Evolutionary conservation across 2,113 vertebrate genomes (phyloP), one percentile per base, ranked within the genome.

Genomic region (Falco punctatus): DNA sequence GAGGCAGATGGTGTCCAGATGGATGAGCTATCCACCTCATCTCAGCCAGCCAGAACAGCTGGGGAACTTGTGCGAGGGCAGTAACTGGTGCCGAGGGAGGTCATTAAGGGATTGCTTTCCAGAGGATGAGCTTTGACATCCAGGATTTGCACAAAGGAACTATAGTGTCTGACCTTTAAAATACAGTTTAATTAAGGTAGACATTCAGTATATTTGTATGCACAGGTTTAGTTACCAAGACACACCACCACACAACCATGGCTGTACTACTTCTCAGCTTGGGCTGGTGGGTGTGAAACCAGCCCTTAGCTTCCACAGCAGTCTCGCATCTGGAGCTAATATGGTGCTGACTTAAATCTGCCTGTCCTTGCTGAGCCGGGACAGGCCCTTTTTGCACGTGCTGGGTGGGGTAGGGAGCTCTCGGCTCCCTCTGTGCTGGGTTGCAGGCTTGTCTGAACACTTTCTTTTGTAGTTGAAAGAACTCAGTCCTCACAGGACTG

Each of bases 1-100:
- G 82, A 78, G 75, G 88, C 94, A 97, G 95, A 95, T 96, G 95
- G 95, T 58, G 72, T 73, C 72, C 95, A 95, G 94, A 94, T 77
- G 86, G 92, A 81, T 19, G 57, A 84, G 65, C 52, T 86, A 46
- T 38, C 82, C 66, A 88, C 23, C 67, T 83, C 70, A 13, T n/a
- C 55, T 20, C 77, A 54, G 92, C 40, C 86, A 54, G 94, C 55
- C 66, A 6, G 26, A 54, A 3, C 81, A 72, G 93, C 82, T 5
- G 1, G 71, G 27, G 14, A 14, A 13, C 62, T 14, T n/a, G 67
- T 22, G 77, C 27, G 72, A 70, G 77, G 72, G 52, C 77, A 69
- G 55, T 1, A 23, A 28, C 85, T 2, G 5, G 24, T 32, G 49
- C 55, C 1, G 11, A 15, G 81, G 35, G 59, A 90, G 82, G 77